Percentiles rank a stretch among this genome's conserved stretches.
These are phyloP conservation scores for Panulirus ornatus DNA, from an alignment of 1,140 invertebrate species.

Conservation along the genomic window DNA sequence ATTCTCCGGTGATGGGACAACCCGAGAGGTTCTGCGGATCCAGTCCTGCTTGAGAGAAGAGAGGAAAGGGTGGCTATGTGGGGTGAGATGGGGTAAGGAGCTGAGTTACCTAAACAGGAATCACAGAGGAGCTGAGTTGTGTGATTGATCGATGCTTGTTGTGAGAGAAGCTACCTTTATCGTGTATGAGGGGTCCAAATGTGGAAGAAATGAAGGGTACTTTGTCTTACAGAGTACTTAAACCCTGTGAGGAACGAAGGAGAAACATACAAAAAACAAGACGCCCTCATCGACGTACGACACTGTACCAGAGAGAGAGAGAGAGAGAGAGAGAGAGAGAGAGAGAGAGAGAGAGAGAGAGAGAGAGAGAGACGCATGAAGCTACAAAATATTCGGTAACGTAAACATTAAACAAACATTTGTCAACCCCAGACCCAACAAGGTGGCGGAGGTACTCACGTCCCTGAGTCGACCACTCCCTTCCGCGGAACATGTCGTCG, in stretches of 20 bases:
- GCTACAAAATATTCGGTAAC: not conserved
- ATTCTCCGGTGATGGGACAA: conserved; percentile 86
- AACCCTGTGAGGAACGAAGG: no score
- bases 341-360: not conserved
- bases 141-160: not conserved
- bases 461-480: conserved; percentile 74
- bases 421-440: not conserved
- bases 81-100: not conserved
- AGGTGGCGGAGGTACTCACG: conserved; percentile 57
- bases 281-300: not conserved
- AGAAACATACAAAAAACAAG: no score
- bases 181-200: no score
- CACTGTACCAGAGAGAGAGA: conserved; percentile 19
- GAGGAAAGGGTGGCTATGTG: not conserved
- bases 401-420: not conserved
- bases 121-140: not conserved
- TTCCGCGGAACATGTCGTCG: conserved; percentile 71
- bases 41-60: conserved; percentile 42
- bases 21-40: conserved; percentile 79
- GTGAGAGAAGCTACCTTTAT: no score
- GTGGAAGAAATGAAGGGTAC: no score
- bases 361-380: not conserved
- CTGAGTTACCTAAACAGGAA: not conserved
- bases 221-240: no score
- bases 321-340: conserved; percentile 35